Evolutionary conservation across 2,113 vertebrate species (phyloP).

Genomic region (Prinia subflava): DNA sequence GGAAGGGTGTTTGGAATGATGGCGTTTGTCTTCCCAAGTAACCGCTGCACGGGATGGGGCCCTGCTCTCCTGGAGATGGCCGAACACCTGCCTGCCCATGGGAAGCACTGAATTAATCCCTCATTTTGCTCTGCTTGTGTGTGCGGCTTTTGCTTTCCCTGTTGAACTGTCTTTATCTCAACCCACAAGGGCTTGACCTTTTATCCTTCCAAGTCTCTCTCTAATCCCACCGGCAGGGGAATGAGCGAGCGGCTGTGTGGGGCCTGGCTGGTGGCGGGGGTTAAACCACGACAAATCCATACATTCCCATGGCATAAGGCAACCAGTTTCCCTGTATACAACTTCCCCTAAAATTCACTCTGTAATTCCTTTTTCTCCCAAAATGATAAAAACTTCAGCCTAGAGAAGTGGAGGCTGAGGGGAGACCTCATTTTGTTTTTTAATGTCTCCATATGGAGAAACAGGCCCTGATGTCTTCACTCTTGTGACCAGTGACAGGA

Average conservation of each 20-base stretch:
- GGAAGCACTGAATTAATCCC: neutral
- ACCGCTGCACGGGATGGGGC: accelerated
- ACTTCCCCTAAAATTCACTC: neutral
- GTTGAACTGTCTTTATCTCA: neutral
- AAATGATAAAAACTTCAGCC: neutral
- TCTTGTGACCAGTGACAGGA: neutral
- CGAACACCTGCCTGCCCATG: neutral
- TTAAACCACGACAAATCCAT: neutral
- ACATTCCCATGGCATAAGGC: neutral
- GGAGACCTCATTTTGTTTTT: neutral
- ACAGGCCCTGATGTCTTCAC: neutral
- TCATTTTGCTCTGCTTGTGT: neutral
- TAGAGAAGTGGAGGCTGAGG: neutral
- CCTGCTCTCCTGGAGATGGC: neutral
- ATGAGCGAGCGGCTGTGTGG: accelerated
- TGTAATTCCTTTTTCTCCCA: accelerated
- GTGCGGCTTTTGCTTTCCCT: neutral
- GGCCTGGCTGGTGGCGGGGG: neutral
- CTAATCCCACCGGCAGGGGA: accelerated
- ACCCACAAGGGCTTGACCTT: neutral
- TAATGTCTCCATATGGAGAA: neutral
- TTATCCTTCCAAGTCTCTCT: neutral
- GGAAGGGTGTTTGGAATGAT: neutral
- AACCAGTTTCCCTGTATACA: neutral
- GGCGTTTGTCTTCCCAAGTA: neutral